Conservation (phyloP, 2,113 vertebrate species). For the Aldabrachelys gigantea region DNA sequence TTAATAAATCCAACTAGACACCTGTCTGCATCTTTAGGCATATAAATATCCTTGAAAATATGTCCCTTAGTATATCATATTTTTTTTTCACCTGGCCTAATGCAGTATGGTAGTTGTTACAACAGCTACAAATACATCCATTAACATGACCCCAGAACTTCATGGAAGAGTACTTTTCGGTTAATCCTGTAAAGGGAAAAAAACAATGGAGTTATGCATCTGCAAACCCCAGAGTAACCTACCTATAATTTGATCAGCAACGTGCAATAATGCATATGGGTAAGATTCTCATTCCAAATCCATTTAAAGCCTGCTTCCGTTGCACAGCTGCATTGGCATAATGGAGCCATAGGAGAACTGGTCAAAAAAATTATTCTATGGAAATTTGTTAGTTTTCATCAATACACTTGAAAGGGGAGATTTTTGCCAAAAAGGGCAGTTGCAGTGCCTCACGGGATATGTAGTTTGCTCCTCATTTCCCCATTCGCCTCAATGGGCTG, state of each 20-base stretch:
- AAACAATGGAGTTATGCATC: background rate
- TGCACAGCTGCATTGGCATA: background rate
- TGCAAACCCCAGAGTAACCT: too few species aligned
- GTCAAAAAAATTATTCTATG: background rate
- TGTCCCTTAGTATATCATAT: background rate
- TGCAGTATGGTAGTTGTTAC: background rate
- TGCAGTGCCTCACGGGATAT: background rate
- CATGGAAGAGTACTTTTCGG: background rate
- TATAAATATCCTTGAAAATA: background rate
- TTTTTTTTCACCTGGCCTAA: background rate
- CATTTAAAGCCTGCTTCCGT: background rate
- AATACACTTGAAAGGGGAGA: background rate
- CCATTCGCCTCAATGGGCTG: too few species aligned
- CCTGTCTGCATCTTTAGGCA: background rate
- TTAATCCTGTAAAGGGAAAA: background rate
- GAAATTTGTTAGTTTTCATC: background rate
- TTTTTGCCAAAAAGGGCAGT: background rate
- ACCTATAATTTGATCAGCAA: too few species aligned
- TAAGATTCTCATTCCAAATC: background rate
- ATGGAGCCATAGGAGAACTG: too few species aligned
- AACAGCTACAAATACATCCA: background rate
- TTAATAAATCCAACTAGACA: background rate
- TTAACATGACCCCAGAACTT: background rate
- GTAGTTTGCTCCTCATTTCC: background rate
- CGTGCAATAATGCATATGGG: background rate